Evolutionary conservation across 2,888 invertebrate species (phyloP), one percentile per base, ranked within the genome.

Genomic region (Microplitis deprimator): DNA sequence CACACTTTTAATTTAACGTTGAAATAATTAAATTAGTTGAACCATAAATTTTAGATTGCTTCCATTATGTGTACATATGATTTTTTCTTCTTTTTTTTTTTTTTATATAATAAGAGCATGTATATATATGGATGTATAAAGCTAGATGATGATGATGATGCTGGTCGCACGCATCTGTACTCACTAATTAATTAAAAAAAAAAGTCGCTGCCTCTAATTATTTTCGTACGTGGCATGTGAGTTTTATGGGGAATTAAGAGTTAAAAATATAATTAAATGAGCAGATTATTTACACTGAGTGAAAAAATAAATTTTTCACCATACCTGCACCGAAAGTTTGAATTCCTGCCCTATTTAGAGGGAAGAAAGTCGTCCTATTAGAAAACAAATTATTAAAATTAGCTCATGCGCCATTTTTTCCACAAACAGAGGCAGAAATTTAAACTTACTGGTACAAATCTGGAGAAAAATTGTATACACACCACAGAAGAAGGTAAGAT

Each of bases 1-100:
- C 72, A 77, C 70, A 78, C 79, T 13, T 50, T 50, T 50, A 13
- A 50, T 50, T 50, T 13, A 8, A 50, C 50, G 50, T 50, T 13
- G 13, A 50, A 50, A 50, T 50, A 50, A 50, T 50, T 50, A 50
- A 50, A 50, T 50, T 50, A 50, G 41, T 38, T 68, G 10, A 68
- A 10, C 16, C 20, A 38, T 68, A 40, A 39, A 71, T 40, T 29
- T 59, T 50, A 50, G 50, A 68, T 38, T 38, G 40, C 38, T 17
- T 71, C 13, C 16, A 60, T 61, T 7, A 38, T 50, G 50, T 13
- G 50, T 50, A 50, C 50, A 50, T 13, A 50, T 50, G 13, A 50
- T 50, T 50, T 10, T 41, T 41, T 41, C 7, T 41, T 50, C 7
- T 41, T 41, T 41, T 41, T 41, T 41, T 41, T 41, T 50, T 50